Conservation (phyloP, 2,113 vertebrate species). For the Corydoras maculifer region DNA sequence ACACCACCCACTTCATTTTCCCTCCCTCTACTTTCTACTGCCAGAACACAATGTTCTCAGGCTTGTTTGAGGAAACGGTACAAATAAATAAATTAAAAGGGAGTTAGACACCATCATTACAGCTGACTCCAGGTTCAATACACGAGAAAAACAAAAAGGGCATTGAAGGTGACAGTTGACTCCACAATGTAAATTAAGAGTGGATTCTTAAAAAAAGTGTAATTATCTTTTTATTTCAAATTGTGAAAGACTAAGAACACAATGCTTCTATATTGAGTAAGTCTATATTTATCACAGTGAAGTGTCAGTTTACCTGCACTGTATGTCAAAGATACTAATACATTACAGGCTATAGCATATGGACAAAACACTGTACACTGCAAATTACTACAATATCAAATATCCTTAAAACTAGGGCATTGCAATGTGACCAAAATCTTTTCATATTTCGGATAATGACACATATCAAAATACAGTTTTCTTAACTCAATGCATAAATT, state of each 20-base stretch:
- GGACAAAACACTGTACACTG: no score
- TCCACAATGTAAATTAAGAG: background rate
- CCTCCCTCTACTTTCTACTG: constrained; percentile 28
- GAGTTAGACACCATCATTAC: constrained; percentile 46
- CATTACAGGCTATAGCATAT: no score
- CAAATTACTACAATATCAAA: no score
- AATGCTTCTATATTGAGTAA: no score
- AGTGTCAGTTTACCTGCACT: no score
- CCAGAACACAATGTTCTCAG: constrained; percentile 51
- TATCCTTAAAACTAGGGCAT: no score
- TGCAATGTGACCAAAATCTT: no score
- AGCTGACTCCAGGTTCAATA: constrained; percentile 39
- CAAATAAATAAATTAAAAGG: constrained; percentile 59
- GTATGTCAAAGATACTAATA: no score
- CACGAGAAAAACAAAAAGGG: constrained; percentile 53
- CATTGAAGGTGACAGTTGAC: constrained; percentile 9
- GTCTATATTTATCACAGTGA: no score
- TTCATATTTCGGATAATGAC: no score
- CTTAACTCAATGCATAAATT: no score
- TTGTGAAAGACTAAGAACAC: background rate
- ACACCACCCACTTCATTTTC: constrained; percentile 10
- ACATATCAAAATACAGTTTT: no score
- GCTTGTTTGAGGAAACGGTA: constrained; percentile 54
- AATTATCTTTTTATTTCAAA: background rate
- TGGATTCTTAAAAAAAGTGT: background rate